Evolutionary conservation across 2,113 vertebrate genomes (phyloP).

Genomic region (Neotoma lepida): DNA sequence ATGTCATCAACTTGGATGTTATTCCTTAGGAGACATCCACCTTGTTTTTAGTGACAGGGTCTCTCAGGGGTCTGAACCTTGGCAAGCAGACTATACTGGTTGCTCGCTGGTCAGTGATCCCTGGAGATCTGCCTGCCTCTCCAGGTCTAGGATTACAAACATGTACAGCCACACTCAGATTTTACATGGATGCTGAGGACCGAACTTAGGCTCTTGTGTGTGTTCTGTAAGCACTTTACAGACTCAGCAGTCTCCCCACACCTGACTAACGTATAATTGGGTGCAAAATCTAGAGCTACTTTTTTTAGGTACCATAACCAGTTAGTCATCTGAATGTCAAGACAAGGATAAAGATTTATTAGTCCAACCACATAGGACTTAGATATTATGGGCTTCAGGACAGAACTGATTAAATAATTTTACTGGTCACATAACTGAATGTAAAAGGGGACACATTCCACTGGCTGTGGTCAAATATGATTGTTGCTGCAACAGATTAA

Average conservation of each 20-base stretch:
- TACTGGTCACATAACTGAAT: constrained; percentile 66
- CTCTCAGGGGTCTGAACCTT: background rate
- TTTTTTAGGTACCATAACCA: constrained; percentile 58
- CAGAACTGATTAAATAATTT: constrained; percentile 72
- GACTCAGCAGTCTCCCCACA: background rate
- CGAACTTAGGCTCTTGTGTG: background rate
- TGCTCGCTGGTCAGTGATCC: background rate
- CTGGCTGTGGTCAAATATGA: constrained; percentile 67
- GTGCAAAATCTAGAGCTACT: constrained; percentile 42
- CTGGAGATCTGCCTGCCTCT: background rate
- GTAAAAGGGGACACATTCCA: constrained; percentile 72
- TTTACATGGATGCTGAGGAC: background rate
- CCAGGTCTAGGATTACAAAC: background rate
- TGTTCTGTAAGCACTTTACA: background rate
- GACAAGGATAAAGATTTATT: constrained; percentile 76
- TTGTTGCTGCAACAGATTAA: constrained; percentile 64
- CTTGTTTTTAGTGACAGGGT: background rate
- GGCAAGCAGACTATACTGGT: background rate
- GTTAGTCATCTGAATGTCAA: constrained; percentile 63
- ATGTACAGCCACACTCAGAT: too few species aligned
- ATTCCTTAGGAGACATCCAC: background rate
- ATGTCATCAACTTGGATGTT: too few species aligned
- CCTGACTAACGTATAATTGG: background rate
- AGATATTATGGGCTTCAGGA: constrained; percentile 63
- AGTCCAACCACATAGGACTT: constrained; percentile 61